A percentile compares a stretch with the other conserved stretches of the same genome.
Evolutionary conservation across 2,113 vertebrate species (phyloP).

Genomic region (Epinephelus moara): DNA sequence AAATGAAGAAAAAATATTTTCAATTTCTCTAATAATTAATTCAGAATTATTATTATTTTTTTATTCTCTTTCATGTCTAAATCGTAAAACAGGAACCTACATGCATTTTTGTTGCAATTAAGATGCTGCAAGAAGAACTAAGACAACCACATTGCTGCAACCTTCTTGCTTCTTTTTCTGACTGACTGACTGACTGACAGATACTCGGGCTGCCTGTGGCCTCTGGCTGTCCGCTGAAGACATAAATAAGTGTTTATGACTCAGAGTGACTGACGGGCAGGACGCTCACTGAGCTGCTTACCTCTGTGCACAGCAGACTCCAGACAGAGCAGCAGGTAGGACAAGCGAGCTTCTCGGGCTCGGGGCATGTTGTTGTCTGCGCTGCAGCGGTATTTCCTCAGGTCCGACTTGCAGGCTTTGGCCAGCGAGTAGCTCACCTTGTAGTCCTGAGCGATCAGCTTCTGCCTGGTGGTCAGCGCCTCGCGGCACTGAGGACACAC

Average conservation of each 20-base stretch:
- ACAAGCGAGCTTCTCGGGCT: conserved; percentile 92
- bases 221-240: too few species aligned
- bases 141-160: neutral
- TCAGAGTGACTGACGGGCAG: neutral
- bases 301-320: conserved; percentile 96
- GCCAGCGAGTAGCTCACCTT: conserved; percentile 97
- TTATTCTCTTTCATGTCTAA: neutral
- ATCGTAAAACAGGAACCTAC: neutral
- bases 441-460: conserved; percentile 96
- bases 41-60: neutral
- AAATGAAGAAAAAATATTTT: too few species aligned
- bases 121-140: neutral
- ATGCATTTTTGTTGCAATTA: neutral
- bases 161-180: neutral
- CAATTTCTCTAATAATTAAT: neutral
- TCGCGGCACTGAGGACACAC: conserved; percentile 89
- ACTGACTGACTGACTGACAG: neutral
- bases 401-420: conserved; percentile 94
- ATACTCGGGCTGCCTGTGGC: neutral
- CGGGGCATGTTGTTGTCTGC: conserved; percentile 93
- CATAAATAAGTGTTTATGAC: too few species aligned
- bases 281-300: conserved; percentile 40
- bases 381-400: conserved; percentile 94
- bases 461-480: conserved; percentile 93
- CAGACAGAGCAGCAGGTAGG: conserved; percentile 95